Percentiles rank a stretch among this genome's conserved stretches.
phyloP scores from a whole-genome alignment of 2,113 vertebrate genomes.

The Thalassarche chlororhynchos region DNA sequence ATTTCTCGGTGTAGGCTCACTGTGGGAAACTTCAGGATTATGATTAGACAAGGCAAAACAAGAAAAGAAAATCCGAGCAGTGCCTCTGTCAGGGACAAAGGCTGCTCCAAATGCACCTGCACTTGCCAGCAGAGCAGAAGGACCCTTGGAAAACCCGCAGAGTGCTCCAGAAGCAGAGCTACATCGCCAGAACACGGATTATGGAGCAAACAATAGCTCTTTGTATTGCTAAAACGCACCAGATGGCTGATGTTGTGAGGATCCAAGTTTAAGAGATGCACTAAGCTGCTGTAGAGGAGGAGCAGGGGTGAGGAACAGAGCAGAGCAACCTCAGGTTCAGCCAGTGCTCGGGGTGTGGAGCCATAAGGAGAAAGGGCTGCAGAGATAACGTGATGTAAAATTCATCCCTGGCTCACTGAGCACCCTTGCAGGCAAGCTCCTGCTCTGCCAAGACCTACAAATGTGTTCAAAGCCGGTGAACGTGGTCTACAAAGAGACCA shows the following conservation, averaged over 20 bases:
- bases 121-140: constrained; percentile 35
- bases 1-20: neutral
- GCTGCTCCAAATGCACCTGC: neutral
- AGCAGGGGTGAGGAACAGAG: neutral
- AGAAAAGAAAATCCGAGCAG: neutral
- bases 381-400: neutral
- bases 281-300: neutral
- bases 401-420: neutral
- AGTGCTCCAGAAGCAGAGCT: neutral
- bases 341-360: fast-evolving
- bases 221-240: neutral
- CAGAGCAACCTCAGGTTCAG: neutral
- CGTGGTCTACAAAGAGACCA: neutral
- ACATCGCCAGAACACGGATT: neutral
- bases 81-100: neutral
- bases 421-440: neutral
- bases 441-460: neutral
- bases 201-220: constrained; percentile 34
- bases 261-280: constrained; percentile 4
- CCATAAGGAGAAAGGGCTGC: neutral
- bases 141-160: neutral
- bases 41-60: neutral
- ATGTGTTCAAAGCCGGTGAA: fast-evolving
- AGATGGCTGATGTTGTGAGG: neutral
- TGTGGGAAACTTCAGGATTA: neutral